phyloP scores from a whole-genome alignment of 2,113 vertebrate genomes.

The Rhodinocichla rosea region DNA sequence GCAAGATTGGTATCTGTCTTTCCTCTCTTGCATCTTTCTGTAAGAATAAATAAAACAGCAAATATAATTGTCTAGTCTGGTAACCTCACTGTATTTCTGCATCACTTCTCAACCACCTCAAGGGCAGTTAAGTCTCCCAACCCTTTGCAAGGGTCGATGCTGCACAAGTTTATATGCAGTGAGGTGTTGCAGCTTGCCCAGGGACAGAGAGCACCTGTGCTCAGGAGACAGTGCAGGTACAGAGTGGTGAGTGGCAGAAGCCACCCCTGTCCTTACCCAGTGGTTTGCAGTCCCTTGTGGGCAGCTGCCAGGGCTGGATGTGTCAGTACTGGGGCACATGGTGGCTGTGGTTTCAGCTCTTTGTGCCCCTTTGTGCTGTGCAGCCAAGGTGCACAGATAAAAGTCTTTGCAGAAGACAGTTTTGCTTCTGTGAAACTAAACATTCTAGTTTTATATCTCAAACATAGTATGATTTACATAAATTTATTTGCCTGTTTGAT shows the following conservation, averaged over 20 bases:
- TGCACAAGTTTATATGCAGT: neutral
- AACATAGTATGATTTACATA: neutral
- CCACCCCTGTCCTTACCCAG: fast-evolving
- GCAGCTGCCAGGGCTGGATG: neutral
- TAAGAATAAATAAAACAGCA: neutral
- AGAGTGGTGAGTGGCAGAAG: neutral
- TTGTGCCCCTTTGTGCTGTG: neutral
- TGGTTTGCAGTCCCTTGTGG: neutral
- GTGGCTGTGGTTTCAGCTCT: neutral
- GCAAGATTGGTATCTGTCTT: neutral
- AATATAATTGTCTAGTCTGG: too few species aligned
- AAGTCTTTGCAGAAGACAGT: neutral
- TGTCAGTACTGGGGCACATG: neutral
- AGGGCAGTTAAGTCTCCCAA: neutral
- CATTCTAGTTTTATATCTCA: neutral
- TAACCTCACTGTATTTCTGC: neutral
- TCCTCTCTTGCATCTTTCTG: neutral
- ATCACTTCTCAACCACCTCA: neutral
- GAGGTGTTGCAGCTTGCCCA: neutral
- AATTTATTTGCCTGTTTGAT: neutral
- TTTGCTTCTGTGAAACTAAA: neutral
- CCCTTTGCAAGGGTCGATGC: neutral
- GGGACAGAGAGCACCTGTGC: neutral
- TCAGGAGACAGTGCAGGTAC: neutral
- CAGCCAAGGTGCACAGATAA: neutral